Evolutionary conservation across 2,797 vertebrate genomes (phyloP).

Genomic region (Toxotes lorentzi): DNA sequence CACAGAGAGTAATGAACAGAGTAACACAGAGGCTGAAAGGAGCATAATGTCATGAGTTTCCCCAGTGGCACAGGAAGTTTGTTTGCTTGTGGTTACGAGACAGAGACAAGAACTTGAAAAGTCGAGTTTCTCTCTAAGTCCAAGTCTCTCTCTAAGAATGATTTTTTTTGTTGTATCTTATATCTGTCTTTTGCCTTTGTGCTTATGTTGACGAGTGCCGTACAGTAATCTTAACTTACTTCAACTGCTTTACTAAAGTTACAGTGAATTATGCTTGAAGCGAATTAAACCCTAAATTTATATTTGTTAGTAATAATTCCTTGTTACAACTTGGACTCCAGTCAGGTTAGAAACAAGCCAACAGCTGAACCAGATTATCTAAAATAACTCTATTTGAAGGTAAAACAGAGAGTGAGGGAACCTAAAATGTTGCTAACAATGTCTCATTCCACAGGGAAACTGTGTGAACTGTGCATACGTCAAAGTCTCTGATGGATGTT

Average conservation of each 20-base stretch:
- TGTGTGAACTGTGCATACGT: neutral
- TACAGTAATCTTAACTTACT: neutral
- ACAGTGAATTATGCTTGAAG: no score
- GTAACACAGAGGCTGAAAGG: neutral
- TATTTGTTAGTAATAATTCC: no score
- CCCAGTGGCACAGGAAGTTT: constrained; percentile 55
- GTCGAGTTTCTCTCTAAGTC: neutral
- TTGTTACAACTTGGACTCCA: no score
- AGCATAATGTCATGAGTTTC: constrained; percentile 45
- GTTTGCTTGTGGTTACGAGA: constrained; percentile 36
- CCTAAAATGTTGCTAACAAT: neutral
- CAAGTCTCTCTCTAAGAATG: neutral
- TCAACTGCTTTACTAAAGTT: no score
- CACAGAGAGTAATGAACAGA: neutral
- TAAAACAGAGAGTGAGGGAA: neutral
- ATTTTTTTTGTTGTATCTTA: no score
- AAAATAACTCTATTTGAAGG: no score
- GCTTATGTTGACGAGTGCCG: neutral
- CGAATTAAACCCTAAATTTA: no score
- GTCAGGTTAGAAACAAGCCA: no score
- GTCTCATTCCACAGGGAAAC: neutral
- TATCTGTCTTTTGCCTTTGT: neutral
- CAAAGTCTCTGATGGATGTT: neutral
- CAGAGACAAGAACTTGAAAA: neutral
- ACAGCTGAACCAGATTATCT: no score